These are phyloP conservation scores for Orthosia cruda DNA, from an alignment of 2,888 invertebrate genomes.

Conservation along the genomic window DNA sequence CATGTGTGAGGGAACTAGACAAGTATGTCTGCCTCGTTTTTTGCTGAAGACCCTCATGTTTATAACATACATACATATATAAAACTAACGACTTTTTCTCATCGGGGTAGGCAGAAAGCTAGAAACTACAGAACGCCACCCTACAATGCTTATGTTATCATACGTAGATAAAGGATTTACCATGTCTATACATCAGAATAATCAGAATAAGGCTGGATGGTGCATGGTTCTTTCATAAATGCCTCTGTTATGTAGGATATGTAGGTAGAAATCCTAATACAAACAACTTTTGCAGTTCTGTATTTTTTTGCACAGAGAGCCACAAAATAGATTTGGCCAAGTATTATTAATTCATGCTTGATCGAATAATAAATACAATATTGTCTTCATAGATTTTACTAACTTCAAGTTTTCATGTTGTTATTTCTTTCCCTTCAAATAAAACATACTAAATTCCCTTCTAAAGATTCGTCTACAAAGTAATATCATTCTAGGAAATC, in stretches of 20 bases:
- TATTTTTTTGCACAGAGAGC: background rate
- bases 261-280: background rate
- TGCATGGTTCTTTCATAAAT: background rate
- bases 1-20: background rate
- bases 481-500: conserved; percentile 39
- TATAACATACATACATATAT: background rate
- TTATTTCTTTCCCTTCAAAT: conserved; percentile 25
- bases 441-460: conserved; percentile 2
- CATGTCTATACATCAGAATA: background rate
- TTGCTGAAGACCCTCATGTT: background rate
- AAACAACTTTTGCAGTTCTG: background rate
- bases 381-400: background rate
- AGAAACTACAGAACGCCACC: too few species aligned
- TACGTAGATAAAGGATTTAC: background rate
- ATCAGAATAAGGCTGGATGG: background rate
- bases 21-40: background rate
- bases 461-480: conserved; percentile 18
- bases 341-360: background rate
- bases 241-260: background rate
- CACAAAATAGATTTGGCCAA: background rate
- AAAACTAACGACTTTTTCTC: too few species aligned
- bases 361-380: conserved; percentile 1
- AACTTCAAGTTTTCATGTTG: background rate
- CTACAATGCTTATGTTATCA: too few species aligned
- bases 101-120: too few species aligned